Conservation (phyloP, 2,113 vertebrate genomes). For the Cyanistes caeruleus region DNA sequence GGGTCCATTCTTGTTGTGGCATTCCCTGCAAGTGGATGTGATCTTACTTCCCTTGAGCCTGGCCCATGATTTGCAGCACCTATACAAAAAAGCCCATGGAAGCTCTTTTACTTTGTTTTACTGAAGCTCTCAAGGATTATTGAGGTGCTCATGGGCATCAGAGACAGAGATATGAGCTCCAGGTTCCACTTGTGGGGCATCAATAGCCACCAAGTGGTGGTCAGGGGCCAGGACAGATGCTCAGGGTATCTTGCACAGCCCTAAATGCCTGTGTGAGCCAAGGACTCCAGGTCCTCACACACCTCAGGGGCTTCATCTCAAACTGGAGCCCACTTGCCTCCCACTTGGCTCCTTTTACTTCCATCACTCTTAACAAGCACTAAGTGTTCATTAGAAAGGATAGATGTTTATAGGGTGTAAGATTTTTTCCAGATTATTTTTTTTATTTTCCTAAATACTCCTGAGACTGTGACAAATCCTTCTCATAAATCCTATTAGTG, state of each 20-base stretch:
- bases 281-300: neutral
- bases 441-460: neutral
- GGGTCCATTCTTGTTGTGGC: neutral
- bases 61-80: neutral
- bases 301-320: neutral
- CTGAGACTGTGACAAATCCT: neutral
- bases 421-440: neutral
- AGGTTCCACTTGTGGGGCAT: neutral
- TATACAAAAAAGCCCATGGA: neutral
- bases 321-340: rapidly evolving
- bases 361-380: neutral
- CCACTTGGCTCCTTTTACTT: neutral
- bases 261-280: neutral
- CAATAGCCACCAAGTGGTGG: neutral
- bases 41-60: neutral
- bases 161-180: neutral
- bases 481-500: neutral
- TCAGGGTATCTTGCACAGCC: neutral
- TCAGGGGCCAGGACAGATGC: neutral
- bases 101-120: neutral
- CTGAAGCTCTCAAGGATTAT: neutral
- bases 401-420: neutral
- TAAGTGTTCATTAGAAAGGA: neutral
- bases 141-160: neutral
- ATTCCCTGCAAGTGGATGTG: neutral